phyloP scores from a whole-genome alignment of 2,797 vertebrate genomes.

The Lophotriccus pileatus region DNA sequence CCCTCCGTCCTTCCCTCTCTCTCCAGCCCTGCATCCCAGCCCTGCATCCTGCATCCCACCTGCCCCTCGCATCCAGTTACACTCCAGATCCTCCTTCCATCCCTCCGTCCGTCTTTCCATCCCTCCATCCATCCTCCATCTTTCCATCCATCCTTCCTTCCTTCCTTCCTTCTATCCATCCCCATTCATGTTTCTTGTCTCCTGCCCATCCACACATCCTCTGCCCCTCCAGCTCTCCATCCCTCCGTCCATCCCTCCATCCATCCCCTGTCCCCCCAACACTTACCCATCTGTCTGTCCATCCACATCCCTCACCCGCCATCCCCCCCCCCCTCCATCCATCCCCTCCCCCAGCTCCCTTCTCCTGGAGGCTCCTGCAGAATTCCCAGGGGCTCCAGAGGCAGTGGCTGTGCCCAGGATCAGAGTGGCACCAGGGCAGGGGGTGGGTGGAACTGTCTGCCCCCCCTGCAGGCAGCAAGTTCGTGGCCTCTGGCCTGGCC shows the following conservation, averaged over 20 bases:
- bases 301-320: background rate
- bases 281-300: background rate
- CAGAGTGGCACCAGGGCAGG: background rate
- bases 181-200: no score
- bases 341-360: background rate
- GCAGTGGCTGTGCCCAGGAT: background rate
- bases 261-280: background rate
- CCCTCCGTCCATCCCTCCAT: background rate
- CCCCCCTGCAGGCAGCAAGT: accelerated
- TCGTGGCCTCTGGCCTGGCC: background rate
- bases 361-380: accelerated
- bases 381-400: no score
- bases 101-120: background rate
- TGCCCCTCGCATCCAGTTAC: background rate
- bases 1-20: background rate
- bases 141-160: background rate
- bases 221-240: background rate
- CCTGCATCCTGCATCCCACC: background rate
- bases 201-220: no score
- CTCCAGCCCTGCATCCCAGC: background rate
- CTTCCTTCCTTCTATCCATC: background rate
- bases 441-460: background rate
- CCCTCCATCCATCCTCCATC: background rate
- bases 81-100: background rate
- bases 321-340: background rate